phyloP scores from a whole-genome alignment of 1,140 invertebrate genomes.

The Zaprionus camerounensis region DNA sequence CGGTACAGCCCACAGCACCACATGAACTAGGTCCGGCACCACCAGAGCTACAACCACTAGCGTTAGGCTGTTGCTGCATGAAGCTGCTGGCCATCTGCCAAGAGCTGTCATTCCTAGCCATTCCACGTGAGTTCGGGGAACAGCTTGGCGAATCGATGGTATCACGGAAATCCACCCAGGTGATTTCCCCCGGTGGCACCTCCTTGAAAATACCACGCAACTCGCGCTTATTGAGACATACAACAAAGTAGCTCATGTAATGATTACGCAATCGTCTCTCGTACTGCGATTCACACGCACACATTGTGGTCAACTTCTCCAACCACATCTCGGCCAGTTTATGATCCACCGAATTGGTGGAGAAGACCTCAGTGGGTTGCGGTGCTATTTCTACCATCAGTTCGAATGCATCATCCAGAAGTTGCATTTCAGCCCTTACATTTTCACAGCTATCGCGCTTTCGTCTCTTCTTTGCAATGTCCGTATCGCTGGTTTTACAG shows the following conservation, averaged over 20 bases:
- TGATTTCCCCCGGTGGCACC: slow-evolving; percentile 39
- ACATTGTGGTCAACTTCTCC: slow-evolving; percentile 44
- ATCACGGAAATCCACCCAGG: slow-evolving; percentile 53
- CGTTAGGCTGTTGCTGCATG: not conserved
- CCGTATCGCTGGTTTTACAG: not conserved
- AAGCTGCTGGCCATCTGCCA: slow-evolving; percentile 12
- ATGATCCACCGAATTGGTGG: slow-evolving; percentile 26
- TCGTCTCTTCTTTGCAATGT: not conserved
- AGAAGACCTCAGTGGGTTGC: slow-evolving; percentile 47
- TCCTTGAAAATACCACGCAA: slow-evolving; percentile 52
- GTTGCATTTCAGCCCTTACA: not conserved
- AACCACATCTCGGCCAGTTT: slow-evolving; percentile 49
- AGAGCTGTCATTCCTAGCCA: not conserved
- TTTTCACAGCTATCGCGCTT: not conserved
- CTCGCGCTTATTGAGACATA: slow-evolving; percentile 54
- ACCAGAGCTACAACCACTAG: slow-evolving; percentile 6
- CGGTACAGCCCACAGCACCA: no score
- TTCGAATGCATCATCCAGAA: slow-evolving; percentile 49
- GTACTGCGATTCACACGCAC: slow-evolving; percentile 32
- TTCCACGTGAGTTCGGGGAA: not conserved
- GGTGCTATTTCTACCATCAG: slow-evolving; percentile 49
- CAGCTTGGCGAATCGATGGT: not conserved
- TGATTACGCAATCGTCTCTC: slow-evolving; percentile 60
- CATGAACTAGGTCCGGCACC: no score
- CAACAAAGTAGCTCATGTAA: slow-evolving; percentile 70